Conservation (phyloP, 2,797 vertebrate species). For the Alosa sapidissima region DNA sequence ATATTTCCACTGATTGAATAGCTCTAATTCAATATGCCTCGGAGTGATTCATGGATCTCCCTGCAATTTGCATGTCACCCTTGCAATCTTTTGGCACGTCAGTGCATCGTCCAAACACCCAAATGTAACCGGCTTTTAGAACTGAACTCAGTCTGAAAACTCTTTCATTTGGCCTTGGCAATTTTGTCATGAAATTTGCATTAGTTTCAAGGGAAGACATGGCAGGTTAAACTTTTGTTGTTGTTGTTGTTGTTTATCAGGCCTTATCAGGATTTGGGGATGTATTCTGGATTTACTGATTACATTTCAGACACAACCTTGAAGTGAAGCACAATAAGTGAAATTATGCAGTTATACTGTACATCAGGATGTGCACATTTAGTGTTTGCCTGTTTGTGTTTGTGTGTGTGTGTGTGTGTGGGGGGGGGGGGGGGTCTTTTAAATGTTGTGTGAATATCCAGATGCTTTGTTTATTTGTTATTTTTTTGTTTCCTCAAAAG, state of each 20-base stretch:
- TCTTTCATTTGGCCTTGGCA: not conserved
- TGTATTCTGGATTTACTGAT: not conserved
- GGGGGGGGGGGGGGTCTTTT: too few species aligned
- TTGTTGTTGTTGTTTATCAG: not conserved
- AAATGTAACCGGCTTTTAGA: not conserved
- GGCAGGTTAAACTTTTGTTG: not conserved
- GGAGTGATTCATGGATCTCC: conserved; percentile 11
- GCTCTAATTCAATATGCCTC: conserved; percentile 13
- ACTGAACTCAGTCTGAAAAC: not conserved
- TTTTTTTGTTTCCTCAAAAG: too few species aligned
- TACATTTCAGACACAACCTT: not conserved
- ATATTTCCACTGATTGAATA: conserved; percentile 16
- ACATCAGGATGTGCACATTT: too few species aligned
- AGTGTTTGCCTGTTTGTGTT: too few species aligned
- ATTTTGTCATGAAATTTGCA: not conserved
- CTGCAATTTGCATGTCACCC: conserved; percentile 13
- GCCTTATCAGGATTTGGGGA: not conserved
- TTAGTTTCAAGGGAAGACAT: not conserved
- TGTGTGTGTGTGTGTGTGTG: too few species aligned
- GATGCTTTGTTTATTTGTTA: too few species aligned
- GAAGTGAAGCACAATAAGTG: not conserved
- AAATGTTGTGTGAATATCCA: too few species aligned
- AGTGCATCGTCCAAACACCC: not conserved
- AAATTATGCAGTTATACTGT: too few species aligned
- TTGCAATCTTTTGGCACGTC: conserved; percentile 9